Percentiles rank a stretch among this genome's conserved stretches.
Conservation (phyloP, 2,888 invertebrate genomes). For the Epirrhoe tristata region DNA sequence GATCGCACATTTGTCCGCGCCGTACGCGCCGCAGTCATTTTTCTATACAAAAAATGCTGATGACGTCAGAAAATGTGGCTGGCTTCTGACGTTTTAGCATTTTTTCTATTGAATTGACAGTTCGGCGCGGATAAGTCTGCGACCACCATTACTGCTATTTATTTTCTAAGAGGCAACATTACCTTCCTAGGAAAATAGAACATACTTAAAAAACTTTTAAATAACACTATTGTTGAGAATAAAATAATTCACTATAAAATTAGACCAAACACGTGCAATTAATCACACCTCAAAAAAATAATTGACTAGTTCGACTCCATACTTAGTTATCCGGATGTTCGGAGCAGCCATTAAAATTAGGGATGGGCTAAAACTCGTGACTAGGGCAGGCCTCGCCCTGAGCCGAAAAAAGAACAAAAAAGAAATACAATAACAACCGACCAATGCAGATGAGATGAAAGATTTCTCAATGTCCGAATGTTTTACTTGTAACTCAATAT, state of each 20-base stretch:
- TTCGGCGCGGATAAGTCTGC: too few species aligned
- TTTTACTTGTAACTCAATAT: constrained; percentile 76
- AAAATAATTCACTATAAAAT: constrained; percentile 18
- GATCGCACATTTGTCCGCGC: too few species aligned
- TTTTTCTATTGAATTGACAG: too few species aligned
- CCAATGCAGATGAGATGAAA: constrained; percentile 80
- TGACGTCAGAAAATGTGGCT: too few species aligned
- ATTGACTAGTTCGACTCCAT: constrained; percentile 60
- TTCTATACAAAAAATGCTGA: too few species aligned
- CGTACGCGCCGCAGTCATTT: too few species aligned
- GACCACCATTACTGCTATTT: too few species aligned
- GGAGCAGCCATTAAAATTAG: constrained; percentile 85
- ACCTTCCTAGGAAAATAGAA: too few species aligned
- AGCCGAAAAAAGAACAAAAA: constrained; percentile 67
- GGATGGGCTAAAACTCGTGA: constrained; percentile 79
- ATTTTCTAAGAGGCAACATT: too few species aligned
- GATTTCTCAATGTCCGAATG: constrained; percentile 79
- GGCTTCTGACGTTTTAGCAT: too few species aligned
- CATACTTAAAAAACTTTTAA: too few species aligned
- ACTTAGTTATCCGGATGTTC: constrained; percentile 77
- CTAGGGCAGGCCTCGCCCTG: constrained; percentile 77
- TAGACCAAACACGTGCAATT: constrained; percentile 18
- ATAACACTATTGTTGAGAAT: not conserved
- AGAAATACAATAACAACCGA: constrained; percentile 76
- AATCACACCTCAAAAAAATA: constrained; percentile 38